Conservation (phyloP, 2,888 invertebrate species). For the Ennomos fuscantarius region DNA sequence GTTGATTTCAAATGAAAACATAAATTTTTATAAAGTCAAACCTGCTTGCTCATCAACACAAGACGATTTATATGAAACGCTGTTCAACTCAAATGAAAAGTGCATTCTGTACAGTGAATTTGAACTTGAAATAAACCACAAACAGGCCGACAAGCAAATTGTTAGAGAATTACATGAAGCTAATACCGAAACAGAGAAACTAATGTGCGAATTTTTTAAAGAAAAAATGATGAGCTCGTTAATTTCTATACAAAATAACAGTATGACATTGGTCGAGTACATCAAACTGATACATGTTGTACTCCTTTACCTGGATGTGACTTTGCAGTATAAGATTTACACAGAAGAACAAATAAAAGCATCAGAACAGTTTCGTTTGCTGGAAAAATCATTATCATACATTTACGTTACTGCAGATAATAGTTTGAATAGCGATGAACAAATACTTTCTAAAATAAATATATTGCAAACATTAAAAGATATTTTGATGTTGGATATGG, state of each 20-base stretch:
- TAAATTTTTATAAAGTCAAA: slow-evolving; percentile 30
- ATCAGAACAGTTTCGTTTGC: slow-evolving; percentile 44
- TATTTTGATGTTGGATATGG: slow-evolving; percentile 57
- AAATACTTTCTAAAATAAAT: slow-evolving; percentile 54
- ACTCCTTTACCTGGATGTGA: slow-evolving; percentile 56
- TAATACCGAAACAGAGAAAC: slow-evolving; percentile 47
- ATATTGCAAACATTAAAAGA: slow-evolving; percentile 53
- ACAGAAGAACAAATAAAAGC: slow-evolving; percentile 45
- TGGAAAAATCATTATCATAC: slow-evolving; percentile 49
- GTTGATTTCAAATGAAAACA: slow-evolving; percentile 66
- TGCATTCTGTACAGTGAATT: slow-evolving; percentile 71
- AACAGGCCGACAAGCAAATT: slow-evolving; percentile 18
- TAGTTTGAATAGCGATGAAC: slow-evolving; percentile 50
- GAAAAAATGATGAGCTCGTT: slow-evolving; percentile 33
- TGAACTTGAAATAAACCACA: slow-evolving; percentile 50
- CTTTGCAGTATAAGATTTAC: slow-evolving; percentile 53
- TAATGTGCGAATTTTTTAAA: slow-evolving; percentile 50
- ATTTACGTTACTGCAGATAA: slow-evolving; percentile 52
- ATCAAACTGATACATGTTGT: slow-evolving; percentile 51
- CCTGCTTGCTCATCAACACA: slow-evolving; percentile 18
- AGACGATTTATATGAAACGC: slow-evolving; percentile 50
- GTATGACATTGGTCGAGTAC: slow-evolving; percentile 45
- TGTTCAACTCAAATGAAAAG: slow-evolving; percentile 64
- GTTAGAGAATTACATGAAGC: slow-evolving; percentile 46
- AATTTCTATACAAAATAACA: slow-evolving; percentile 20